phyloP scores from a whole-genome alignment of 2,888 invertebrate species.

The Ceratothoa steindachneri region DNA sequence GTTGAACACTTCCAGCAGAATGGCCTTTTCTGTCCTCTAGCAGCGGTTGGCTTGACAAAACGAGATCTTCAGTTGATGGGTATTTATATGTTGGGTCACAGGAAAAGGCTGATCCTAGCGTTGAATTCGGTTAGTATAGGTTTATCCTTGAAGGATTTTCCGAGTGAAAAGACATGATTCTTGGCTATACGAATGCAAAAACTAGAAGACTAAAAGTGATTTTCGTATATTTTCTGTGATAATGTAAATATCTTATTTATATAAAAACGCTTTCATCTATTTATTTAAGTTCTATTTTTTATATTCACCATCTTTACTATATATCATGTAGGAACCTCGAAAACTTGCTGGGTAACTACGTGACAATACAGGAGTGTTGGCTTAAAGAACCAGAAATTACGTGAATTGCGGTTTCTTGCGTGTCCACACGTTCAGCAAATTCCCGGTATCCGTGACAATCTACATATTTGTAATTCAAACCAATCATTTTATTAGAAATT shows the following conservation, averaged over 20 bases:
- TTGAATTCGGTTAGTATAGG: background rate
- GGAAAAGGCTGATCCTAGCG: constrained; percentile 28
- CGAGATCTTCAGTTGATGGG: constrained; percentile 38
- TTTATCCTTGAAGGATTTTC: background rate
- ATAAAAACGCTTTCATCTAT: background rate
- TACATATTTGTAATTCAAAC: too few relatives aligned
- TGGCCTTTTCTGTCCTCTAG: constrained; percentile 32
- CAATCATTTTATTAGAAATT: too few relatives aligned
- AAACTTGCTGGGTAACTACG: too few relatives aligned
- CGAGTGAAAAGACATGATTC: background rate
- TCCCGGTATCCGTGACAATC: too few relatives aligned
- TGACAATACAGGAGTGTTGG: too few relatives aligned
- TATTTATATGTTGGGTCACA: constrained; percentile 31
- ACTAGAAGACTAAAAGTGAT: background rate
- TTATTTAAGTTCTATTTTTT: too few relatives aligned
- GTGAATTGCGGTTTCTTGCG: too few relatives aligned
- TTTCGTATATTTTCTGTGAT: background rate
- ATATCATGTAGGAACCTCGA: too few relatives aligned
- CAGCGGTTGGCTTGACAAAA: constrained; percentile 28
- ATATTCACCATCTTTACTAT: too few relatives aligned
- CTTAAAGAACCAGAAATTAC: too few relatives aligned
- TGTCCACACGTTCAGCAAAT: too few relatives aligned
- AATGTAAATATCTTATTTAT: background rate
- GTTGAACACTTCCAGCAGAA: constrained; percentile 35
- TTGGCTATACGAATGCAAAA: background rate